Conservation (phyloP, 2,113 vertebrate genomes). For the Saguinus imperator region DNA sequence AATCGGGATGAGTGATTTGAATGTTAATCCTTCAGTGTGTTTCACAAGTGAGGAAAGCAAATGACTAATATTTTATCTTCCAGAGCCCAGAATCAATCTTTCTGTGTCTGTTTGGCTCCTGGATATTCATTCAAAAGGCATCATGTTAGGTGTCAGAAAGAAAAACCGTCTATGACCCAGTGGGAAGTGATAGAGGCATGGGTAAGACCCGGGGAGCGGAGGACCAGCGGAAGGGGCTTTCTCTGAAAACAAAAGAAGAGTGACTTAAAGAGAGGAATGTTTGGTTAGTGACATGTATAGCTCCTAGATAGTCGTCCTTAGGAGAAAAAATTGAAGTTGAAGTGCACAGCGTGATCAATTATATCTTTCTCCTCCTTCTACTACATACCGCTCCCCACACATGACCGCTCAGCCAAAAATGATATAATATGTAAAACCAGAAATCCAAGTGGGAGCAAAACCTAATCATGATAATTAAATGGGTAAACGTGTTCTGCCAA, state of each 20-base stretch:
- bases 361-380: background rate
- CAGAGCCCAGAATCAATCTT: background rate
- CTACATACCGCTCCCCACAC: background rate
- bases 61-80: conserved; percentile 11
- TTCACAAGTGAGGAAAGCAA: conserved; percentile 20
- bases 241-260: conserved; percentile 38
- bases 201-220: conserved; percentile 37
- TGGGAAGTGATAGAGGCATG: conserved; percentile 58
- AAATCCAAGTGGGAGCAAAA: conserved; percentile 62
- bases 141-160: conserved; percentile 59
- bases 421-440: conserved; percentile 60
- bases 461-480: conserved; percentile 53
- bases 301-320: background rate
- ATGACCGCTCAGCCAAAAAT: conserved; percentile 25
- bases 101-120: background rate
- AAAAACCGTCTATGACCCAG: conserved; percentile 65
- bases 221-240: background rate
- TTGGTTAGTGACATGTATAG: background rate
- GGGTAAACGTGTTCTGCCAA: conserved; percentile 30
- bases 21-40: background rate
- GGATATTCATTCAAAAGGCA: conserved; percentile 47
- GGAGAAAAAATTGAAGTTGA: background rate
- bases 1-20: background rate
- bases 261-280: background rate
- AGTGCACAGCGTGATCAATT: background rate